Base-by-base conservation (phyloP, 2,113 vertebrate genomes). In the Mesoclemmys tuberculata region DNA sequence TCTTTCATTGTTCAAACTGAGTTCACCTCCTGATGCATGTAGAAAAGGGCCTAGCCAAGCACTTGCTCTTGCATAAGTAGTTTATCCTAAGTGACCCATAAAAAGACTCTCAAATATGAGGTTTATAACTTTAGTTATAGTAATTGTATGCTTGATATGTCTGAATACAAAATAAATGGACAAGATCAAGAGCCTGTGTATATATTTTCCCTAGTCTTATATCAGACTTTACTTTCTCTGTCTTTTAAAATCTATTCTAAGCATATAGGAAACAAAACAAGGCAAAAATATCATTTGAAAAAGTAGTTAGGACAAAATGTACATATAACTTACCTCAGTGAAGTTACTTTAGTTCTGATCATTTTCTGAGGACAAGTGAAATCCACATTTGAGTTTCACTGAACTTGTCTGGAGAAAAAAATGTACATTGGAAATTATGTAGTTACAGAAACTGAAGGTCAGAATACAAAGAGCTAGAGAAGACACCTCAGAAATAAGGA, bases 51-150 rank as follows among this genome's bases (percentile, higher is more conserved):
- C 97, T 97, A 97, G 98, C 94, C 98, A 96, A 98, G 98, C 98
- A 98, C 97, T 98, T 97, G 98, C 51, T 81, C 96, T 93, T 97
- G 96, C 97, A 68, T 97, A 97, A 98, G 98, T 98, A 97, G 97
- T 98, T 98, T 98, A 98, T 98, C 97, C 97, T 98, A 98, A 98
- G 97, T 98, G 98, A 99, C 98, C 98, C 98, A 98, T 98, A 98
- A 98, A 98, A 98, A 93, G 98, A 97, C 97, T 98, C 97, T 98
- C 96, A 94, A 97, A 98, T 95, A 96, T 21, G 93, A 97, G 97
- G 97, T 97, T 98, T 97, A 97, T 97, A 98, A 98, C 97, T 97
- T 97, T 82, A 98, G 98, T 98, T 98, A 95, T 74, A 84, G 97
- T 98, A 98, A 98, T 98, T 97, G 98, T 97, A 96, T 97, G 97